Evolutionary conservation across 2,888 invertebrate species (phyloP), one percentile per base, ranked within the genome.

Genomic region (Stenotaenia linearis): DNA sequence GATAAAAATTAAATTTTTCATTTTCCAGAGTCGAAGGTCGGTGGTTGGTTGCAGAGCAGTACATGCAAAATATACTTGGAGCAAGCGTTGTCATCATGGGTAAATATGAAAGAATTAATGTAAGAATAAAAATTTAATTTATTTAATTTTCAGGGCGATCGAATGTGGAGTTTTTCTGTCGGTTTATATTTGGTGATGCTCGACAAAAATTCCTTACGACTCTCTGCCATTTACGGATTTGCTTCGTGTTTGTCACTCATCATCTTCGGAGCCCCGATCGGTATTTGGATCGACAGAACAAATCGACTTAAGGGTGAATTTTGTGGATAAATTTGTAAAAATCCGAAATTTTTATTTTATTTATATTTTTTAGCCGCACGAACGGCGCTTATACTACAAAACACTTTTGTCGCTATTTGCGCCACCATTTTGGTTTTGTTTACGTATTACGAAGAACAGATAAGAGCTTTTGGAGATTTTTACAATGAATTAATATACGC

Each of bases 141-240:
- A n/a, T 1, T n/a, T 12, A n/a, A n/a, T n/a, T 50, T 50, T 50
- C 21, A 87, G 87, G 88, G 89, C 28, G 89, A 89, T 83, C 86
- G 89, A 30, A 88, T 89, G 88, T 89, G 89, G 89, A 83, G 84
- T 78, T 89, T 89, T 84, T 87, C 88, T 12, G 86, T 87, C 7
- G 88, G 88, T 7, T 82, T 89, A 40, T 88, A 87, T 82, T 84
- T 89, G 81, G 86, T 87, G 40, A 84, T 88, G 74, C 83, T 84
- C 30, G 25, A 45, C 21, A 35, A 32, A 21, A 50, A n/a, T 32
- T 84, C 85, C 6, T 83, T 88, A 35, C 84, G 84, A 69, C 85
- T 89, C 35, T 86, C 88, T 0, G 89, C 88, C 2, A 83, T 87
- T 6, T 88, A 87, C 83, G 88, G 88, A 5, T 85, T 88, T 77